Evolutionary conservation across 1,140 invertebrate species (phyloP), one percentile per base, ranked within the genome.

Genomic region (Drosophila teissieri): DNA sequence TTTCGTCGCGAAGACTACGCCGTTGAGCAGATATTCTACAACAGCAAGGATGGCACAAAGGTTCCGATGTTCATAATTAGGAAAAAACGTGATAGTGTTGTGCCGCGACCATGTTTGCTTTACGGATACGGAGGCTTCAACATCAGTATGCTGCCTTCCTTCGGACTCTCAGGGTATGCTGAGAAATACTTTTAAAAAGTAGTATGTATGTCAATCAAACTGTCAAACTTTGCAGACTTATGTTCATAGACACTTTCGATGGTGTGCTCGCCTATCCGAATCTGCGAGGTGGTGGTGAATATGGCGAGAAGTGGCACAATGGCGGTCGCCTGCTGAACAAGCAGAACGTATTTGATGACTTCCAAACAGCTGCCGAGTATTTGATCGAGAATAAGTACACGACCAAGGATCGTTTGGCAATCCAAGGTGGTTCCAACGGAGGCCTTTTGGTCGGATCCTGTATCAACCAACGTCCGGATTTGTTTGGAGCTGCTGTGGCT

Each of bases 101-200:
- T 96, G 96, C 31, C 94, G 93, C 44, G 96, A 95, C 92, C 97
- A 96, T 24, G 96, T 95, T 93, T 99, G 12, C 93, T 99, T 15
- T 99, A 99, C 93, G 98, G 98, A 17, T 99, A 99, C 93, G 99
- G 98, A 44, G 98, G 98, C 0, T 99, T 99, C 92, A 99, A 98
- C 93, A 95, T 99, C 60, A 97, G 96, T 81, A 93, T 99, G 64
- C 95, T 96, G 85, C 98, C 99, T 7, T 95, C 94, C 15, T 98
- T 98, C 89, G 70, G 90, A 14, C 72, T 90, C 7, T 85, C 84
- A 5, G 90, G 88, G 84, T 88, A 19, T 46, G 40, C 10, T 31
- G 2, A 31, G 8, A 31, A 31, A 8, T 42, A 1, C 2, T 11
- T 15, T 17, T 14, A 37, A 6, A 8, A 2, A 8, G 6, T 11